Evolutionary conservation across 2,888 invertebrate species (phyloP).

Genomic region (Ichneumoninae sp.): DNA sequence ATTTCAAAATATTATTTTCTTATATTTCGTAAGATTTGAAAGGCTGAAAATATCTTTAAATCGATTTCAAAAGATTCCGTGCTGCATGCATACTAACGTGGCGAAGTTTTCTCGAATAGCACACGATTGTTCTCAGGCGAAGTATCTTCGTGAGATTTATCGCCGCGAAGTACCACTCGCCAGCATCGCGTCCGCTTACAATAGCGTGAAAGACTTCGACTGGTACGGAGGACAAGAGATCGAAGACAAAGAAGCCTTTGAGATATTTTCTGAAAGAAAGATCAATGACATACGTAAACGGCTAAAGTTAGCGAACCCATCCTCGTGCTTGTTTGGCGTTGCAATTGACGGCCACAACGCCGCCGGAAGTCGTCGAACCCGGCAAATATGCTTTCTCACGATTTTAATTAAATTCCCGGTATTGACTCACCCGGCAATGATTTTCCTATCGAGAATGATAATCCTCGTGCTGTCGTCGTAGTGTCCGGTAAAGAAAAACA

Average conservation of each 20-base stretch:
- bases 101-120: constrained; percentile 76
- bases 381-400: not conserved
- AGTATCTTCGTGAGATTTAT: constrained; percentile 79
- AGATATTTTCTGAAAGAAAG: constrained; percentile 78
- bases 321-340: not conserved
- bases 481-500: constrained; percentile 82
- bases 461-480: constrained; percentile 76
- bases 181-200: constrained; percentile 21
- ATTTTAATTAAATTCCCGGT: not conserved
- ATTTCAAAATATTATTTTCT: no score
- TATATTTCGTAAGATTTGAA: no score
- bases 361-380: not conserved
- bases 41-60: no score
- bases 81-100: constrained; percentile 73
- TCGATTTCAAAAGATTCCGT: no score
- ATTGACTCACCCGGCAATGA: constrained; percentile 73
- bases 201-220: constrained; percentile 72
- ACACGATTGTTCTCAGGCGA: constrained; percentile 77
- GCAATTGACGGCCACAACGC: not conserved
- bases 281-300: constrained; percentile 15
- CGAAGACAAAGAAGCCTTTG: constrained; percentile 76
- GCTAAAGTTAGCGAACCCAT: not conserved
- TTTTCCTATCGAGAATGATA: constrained; percentile 76
- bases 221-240: constrained; percentile 78
- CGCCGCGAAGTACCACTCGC: constrained; percentile 72